Evolutionary conservation across 2,888 invertebrate species (phyloP).

Genomic region (Drosophila infuscata): DNA sequence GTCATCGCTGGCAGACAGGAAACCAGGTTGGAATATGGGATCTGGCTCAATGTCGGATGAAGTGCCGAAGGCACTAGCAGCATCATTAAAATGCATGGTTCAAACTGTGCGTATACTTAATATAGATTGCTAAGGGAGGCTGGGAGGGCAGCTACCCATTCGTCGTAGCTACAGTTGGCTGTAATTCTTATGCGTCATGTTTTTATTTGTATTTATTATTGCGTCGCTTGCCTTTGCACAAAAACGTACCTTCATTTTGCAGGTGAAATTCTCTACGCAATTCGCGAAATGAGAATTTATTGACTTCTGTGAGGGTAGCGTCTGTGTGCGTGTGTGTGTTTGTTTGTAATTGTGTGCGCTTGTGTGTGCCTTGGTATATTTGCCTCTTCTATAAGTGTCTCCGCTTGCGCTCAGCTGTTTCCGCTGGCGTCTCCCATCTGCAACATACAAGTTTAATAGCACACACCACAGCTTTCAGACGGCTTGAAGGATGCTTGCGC

Average conservation of each 20-base stretch:
- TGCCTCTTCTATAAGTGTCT: slow-evolving; percentile 49
- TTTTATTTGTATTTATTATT: slow-evolving; percentile 81
- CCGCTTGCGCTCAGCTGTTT: slow-evolving; percentile 44
- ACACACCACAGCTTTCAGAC: slow-evolving; percentile 47
- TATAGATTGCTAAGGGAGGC: slow-evolving; percentile 64
- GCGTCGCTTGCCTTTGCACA: slow-evolving; percentile 49
- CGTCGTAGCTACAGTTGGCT: slow-evolving; percentile 37
- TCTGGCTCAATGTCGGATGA: slow-evolving; percentile 29
- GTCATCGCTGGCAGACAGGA: slow-evolving; percentile 37
- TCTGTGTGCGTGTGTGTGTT: slow-evolving; percentile 10
- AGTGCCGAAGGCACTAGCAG: slow-evolving; percentile 58
- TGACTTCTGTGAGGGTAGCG: slow-evolving; percentile 55
- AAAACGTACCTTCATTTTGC: slow-evolving; percentile 58
- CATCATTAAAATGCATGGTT: slow-evolving; percentile 79
- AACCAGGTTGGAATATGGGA: slow-evolving; percentile 18
- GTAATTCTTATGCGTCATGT: slow-evolving; percentile 76
- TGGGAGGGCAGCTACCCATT: slow-evolving; percentile 2
- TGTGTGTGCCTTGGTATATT: slow-evolving; percentile 24
- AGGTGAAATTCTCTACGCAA: slow-evolving; percentile 72
- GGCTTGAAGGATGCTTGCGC: slow-evolving; percentile 50
- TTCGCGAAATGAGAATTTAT: slow-evolving; percentile 76
- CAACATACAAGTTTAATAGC: slow-evolving; percentile 64
- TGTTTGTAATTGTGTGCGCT: slow-evolving; percentile 12
- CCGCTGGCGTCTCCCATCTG: slow-evolving; percentile 43
- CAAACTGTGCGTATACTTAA: slow-evolving; percentile 80